These are phyloP conservation scores for Thereva nobilitata DNA, from an alignment of 2,888 invertebrate species.

Conservation along the genomic window DNA sequence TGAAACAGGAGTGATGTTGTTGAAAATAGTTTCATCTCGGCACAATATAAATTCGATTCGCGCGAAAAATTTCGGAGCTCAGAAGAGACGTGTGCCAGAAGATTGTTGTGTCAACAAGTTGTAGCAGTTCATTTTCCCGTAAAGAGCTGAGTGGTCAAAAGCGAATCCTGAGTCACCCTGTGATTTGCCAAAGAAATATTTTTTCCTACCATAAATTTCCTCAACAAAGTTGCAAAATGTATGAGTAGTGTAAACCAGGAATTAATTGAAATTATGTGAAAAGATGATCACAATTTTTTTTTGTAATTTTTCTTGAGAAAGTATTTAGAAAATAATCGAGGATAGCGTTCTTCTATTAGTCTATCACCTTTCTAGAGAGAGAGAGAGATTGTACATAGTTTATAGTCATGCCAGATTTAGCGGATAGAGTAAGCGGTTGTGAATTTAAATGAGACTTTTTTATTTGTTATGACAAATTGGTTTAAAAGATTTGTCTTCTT, in stretches of 20 bases:
- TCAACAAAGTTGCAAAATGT: neutral
- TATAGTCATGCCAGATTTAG: too few species aligned
- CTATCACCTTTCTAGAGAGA: too few species aligned
- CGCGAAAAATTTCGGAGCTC: neutral
- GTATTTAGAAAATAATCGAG: too few species aligned
- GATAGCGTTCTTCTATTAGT: too few species aligned
- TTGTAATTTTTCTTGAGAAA: too few species aligned
- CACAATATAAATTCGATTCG: neutral
- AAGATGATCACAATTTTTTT: too few species aligned
- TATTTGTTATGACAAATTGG: too few species aligned
- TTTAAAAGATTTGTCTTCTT: too few species aligned
- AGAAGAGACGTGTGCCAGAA: slow-evolving; percentile 26
- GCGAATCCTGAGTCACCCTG: slow-evolving; percentile 16
- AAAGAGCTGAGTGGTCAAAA: slow-evolving; percentile 5
- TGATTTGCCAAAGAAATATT: slow-evolving; percentile 6
- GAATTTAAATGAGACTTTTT: too few species aligned
- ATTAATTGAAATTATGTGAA: neutral
- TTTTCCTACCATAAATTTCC: neutral
- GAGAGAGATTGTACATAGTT: too few species aligned
- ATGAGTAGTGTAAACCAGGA: neutral
- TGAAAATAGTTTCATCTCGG: neutral
- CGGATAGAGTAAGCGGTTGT: too few species aligned
- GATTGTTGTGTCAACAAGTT: slow-evolving; percentile 29
- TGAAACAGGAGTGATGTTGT: too few species aligned
- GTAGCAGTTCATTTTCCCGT: slow-evolving; percentile 3